These are phyloP conservation scores for Oxycera nigricornis DNA, from an alignment of 2,888 invertebrate species.

Conservation along the genomic window DNA sequence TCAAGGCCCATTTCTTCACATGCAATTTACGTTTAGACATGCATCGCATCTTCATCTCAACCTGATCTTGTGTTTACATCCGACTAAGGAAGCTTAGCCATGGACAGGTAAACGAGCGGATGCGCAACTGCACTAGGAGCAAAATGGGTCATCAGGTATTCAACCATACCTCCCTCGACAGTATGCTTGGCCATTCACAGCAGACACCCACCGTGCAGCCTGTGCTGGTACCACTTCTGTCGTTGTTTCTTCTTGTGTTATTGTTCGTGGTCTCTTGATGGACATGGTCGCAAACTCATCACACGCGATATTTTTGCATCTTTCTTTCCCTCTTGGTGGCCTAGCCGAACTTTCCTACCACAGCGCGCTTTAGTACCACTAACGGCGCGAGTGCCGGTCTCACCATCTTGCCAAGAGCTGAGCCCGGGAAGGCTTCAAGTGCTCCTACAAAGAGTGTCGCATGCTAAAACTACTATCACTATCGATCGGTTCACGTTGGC, in stretches of 20 bases:
- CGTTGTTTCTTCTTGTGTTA: conserved; percentile 9
- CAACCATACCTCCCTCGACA: conserved; percentile 23
- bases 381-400: conserved; percentile 1
- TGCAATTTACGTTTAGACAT: too few species aligned
- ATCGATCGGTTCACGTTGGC: conserved; percentile 35
- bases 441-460: conserved; percentile 32
- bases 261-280: conserved; percentile 34
- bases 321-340: conserved; percentile 19
- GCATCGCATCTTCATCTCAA: too few species aligned
- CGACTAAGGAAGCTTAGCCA: background rate
- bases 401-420: background rate
- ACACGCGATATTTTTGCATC: conserved; percentile 33
- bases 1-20: too few species aligned
- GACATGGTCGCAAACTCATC: conserved; percentile 15
- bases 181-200: conserved; percentile 24
- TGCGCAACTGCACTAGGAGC: conserved; percentile 12
- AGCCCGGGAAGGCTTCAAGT: conserved; percentile 18
- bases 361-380: background rate
- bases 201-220: conserved; percentile 1
- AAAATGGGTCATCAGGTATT: conserved; percentile 43
- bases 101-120: background rate
- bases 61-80: conserved; percentile 3
- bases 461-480: conserved; percentile 38
- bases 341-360: conserved; percentile 28
- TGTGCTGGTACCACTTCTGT: conserved; percentile 9